Percentiles rank a stretch among this genome's conserved stretches.
phyloP scores from a whole-genome alignment of 2,113 vertebrate species.

The Misgurnus mizolepis region DNA sequence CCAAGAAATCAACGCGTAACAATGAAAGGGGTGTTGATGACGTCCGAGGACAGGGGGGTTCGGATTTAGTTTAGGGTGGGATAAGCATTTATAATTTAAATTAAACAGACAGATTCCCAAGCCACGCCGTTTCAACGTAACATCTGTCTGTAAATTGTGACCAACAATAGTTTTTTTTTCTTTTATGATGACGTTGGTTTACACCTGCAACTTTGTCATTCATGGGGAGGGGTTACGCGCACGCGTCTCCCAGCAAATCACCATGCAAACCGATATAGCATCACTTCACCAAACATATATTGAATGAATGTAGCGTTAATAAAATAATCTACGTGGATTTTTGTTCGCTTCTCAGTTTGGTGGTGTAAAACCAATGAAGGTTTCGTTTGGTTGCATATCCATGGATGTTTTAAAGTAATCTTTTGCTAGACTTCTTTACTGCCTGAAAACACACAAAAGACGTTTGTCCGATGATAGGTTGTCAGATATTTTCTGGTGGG shows the following conservation, averaged over 20 bases:
- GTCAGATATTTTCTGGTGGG: constrained; percentile 51
- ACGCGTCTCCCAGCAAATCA: constrained; percentile 22
- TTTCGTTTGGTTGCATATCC: neutral
- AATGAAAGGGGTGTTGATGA: constrained; percentile 49
- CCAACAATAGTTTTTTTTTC: constrained; percentile 68
- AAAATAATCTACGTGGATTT: neutral
- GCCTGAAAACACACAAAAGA: neutral
- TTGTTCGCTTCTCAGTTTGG: neutral
- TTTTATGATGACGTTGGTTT: constrained; percentile 47
- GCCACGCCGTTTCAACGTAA: constrained; percentile 75
- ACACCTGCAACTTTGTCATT: constrained; percentile 50
- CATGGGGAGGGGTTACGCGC: constrained; percentile 32
- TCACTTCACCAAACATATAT: neutral
- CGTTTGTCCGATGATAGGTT: neutral
- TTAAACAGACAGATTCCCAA: constrained; percentile 70
- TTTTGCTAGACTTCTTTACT: no score
- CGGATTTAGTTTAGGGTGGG: constrained; percentile 34
- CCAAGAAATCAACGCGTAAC: neutral
- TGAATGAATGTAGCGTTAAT: neutral
- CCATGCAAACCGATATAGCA: neutral
- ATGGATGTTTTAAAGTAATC: neutral
- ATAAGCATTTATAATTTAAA: constrained; percentile 58
- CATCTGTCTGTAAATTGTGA: constrained; percentile 72
- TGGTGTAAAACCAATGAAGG: neutral
- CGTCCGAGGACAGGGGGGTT: constrained; percentile 51